Conservation (phyloP, 2,113 vertebrate species). For the Podarcis raffonei region DNA sequence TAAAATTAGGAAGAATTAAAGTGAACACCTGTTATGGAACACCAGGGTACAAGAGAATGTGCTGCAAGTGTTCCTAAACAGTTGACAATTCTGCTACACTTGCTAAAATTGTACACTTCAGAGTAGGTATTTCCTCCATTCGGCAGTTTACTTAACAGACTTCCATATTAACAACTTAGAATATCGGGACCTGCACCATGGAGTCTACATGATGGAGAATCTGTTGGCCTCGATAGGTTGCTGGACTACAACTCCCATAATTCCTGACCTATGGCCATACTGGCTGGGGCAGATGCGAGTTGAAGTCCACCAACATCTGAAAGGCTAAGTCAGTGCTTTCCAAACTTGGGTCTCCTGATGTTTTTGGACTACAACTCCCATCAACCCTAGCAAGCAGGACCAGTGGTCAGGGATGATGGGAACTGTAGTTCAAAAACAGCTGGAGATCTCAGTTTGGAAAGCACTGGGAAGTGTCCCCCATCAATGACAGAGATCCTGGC, state of each 20-base stretch:
- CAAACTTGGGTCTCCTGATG: not conserved
- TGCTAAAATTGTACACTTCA: not conserved
- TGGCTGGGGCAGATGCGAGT: too few relatives aligned
- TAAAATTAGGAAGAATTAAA: conserved; percentile 15
- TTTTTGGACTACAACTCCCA: not conserved
- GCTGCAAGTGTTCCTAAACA: not conserved
- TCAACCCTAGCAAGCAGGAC: not conserved
- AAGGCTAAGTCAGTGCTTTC: too few relatives aligned
- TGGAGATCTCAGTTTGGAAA: not conserved
- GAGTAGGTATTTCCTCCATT: not conserved
- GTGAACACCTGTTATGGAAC: conserved; percentile 8
- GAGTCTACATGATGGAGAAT: too few relatives aligned
- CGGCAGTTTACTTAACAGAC: not conserved
- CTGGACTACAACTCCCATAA: too few relatives aligned
- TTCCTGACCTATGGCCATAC: too few relatives aligned
- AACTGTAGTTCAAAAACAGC: not conserved
- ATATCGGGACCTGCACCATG: not conserved
- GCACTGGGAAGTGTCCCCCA: not conserved
- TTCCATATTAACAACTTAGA: not conserved
- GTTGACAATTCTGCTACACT: not conserved
- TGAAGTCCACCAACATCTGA: too few relatives aligned
- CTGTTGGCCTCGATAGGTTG: too few relatives aligned
- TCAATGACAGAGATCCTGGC: not conserved
- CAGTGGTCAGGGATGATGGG: not conserved
- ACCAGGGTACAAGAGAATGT: not conserved